Conservation (phyloP, 2,113 vertebrate species). For the Gila orcuttii region DNA sequence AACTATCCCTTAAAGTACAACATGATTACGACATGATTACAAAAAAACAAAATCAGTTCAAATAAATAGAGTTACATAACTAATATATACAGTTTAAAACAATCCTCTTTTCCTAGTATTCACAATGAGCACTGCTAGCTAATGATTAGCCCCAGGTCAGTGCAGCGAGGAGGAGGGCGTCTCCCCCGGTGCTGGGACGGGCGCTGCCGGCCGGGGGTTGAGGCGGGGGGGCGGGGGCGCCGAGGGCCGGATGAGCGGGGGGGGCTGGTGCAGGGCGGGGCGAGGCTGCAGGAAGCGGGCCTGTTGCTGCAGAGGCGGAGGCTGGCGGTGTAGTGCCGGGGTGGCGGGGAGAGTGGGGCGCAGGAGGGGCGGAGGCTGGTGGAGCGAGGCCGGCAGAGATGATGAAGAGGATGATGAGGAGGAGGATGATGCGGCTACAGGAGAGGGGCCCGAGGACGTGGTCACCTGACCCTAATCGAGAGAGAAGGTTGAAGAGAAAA, state of each 20-base stretch:
- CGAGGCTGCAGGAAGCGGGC: slow-evolving; percentile 91
- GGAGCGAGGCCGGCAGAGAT: slow-evolving; percentile 80
- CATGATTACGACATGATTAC: not conserved
- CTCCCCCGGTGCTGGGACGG: slow-evolving; percentile 73
- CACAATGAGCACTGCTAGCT: slow-evolving; percentile 7
- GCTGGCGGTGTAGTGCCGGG: slow-evolving; percentile 93
- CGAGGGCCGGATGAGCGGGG: slow-evolving; percentile 95
- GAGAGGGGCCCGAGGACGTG: slow-evolving; percentile 85
- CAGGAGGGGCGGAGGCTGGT: slow-evolving; percentile 94
- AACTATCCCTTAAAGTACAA: not conserved
- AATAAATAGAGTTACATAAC: slow-evolving; percentile 54
- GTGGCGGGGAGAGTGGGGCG: slow-evolving; percentile 91
- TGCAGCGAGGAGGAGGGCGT: slow-evolving; percentile 81
- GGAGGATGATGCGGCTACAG: slow-evolving; percentile 73
- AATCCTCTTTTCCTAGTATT: not conserved
- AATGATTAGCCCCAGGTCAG: slow-evolving; percentile 58
- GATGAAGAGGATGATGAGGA: slow-evolving; percentile 60
- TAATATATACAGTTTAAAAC: slow-evolving; percentile 41
- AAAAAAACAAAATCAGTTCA: slow-evolving; percentile 21
- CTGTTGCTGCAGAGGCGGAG: slow-evolving; percentile 94
- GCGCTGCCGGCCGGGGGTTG: slow-evolving; percentile 86
- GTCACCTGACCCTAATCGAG: slow-evolving; percentile 82
- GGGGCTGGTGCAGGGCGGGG: slow-evolving; percentile 88
- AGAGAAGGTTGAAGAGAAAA: slow-evolving; percentile 19
- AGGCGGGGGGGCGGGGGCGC: slow-evolving; percentile 91